Evolutionary conservation across 2,113 vertebrate genomes (phyloP).

Genomic region (Pelusios castaneus): DNA sequence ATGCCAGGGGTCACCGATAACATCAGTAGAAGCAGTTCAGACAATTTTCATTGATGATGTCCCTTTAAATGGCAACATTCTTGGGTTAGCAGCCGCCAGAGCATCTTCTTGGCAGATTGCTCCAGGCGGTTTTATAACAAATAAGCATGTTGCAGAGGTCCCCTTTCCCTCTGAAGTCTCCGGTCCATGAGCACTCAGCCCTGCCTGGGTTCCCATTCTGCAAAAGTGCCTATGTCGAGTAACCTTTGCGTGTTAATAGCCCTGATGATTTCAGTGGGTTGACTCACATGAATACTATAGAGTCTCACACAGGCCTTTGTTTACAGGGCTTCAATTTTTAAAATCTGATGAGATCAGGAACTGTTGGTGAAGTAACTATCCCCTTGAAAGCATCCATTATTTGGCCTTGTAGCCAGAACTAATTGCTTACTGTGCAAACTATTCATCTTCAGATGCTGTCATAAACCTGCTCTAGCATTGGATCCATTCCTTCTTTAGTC

Average conservation of each 20-base stretch:
- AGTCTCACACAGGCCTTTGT: not conserved
- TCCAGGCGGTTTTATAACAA: accelerated
- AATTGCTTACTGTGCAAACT: not conserved
- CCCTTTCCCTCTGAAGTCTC: not conserved
- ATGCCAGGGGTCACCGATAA: not conserved
- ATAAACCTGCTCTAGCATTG: not conserved
- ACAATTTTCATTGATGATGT: not conserved
- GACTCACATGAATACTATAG: not conserved
- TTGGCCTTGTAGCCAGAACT: not conserved
- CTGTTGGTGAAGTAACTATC: not conserved
- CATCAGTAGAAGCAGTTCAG: not conserved
- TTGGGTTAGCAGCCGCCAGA: not conserved
- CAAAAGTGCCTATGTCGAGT: not conserved
- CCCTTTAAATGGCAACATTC: not conserved
- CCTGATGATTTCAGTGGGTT: not conserved
- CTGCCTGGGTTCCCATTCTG: not conserved
- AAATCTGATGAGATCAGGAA: not conserved
- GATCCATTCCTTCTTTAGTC: not conserved
- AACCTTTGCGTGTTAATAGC: not conserved
- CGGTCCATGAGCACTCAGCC: not conserved
- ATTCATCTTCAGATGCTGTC: not conserved
- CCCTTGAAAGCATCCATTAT: not conserved
- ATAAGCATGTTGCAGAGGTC: not conserved
- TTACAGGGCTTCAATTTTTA: not conserved
- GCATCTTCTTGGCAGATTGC: not conserved